Base-by-base conservation (phyloP, 2,888 invertebrate genomes). In the Cylloceria caligata region DNA sequence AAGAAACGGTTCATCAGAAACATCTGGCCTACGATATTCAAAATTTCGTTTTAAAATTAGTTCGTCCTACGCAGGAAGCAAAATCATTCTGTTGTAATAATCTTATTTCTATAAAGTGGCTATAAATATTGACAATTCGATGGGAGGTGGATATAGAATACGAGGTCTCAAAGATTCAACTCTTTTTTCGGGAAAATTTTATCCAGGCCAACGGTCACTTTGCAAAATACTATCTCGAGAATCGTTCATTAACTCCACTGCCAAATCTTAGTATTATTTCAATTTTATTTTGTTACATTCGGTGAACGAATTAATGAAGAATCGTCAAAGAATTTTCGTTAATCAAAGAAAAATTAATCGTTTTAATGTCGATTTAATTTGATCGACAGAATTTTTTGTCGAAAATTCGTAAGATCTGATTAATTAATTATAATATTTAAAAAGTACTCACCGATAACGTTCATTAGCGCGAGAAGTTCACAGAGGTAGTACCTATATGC, bases 1-100 rank as follows among this genome's bases (percentile, higher is more conserved):
- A 98, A 98, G 95, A 98, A 98, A 87, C 96, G 95, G 94, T 98
- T 96, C 97, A 98, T 97, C 93, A 98, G 95, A 94, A 98, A 98
- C 97, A 98, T 98, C 95, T 98, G 98, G 94, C 97, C 97, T 97
- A 94, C 67, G 94, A 93, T 73, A 85, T 34, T 71, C 7, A 42
- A 68, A 69, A 68, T 69, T 52, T 42, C n/a, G 21, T 55, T 65
- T 45, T 47, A 71, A 65, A 69, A 80, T 75, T 68, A 65, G 39
- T 74, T 24, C 52, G 55, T 57, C 57, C 27, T 34, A 13, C 34
- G 21, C 13, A 34, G 39, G 36, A 24, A 13, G 34, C 21, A 68
- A 60, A 11, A 45, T 47, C 36, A 68, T 47, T 64, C 42, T 57
- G 30, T 55, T 30, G 34, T 5, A 34, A 68, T 36, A 67, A 55